Percentiles rank a stretch among this genome's conserved stretches.
These are phyloP conservation scores for Leptinotarsa peninsularis DNA, from an alignment of 2,888 invertebrate species.

Conservation along the genomic window DNA sequence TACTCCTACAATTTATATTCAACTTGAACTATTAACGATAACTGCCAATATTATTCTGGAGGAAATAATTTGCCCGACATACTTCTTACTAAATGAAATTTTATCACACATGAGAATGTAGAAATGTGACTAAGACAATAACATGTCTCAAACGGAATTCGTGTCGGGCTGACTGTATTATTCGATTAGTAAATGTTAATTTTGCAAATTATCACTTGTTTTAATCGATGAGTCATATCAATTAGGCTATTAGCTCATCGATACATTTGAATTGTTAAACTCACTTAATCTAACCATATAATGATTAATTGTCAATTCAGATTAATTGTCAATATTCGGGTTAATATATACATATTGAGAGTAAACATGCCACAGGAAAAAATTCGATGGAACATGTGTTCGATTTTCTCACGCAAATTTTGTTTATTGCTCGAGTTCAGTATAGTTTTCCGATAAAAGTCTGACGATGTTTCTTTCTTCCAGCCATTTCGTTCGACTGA, in stretches of 20 bases:
- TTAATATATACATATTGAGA: conserved; percentile 37
- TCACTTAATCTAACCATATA: conserved; percentile 52
- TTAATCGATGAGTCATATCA: conserved; percentile 58
- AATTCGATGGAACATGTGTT: conserved; percentile 32
- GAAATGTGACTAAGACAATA: conserved; percentile 20
- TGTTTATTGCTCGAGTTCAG: conserved; percentile 38
- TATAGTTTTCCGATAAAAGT: conserved; percentile 47
- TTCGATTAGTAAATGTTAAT: conserved; percentile 49
- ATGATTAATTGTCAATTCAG: conserved; percentile 51
- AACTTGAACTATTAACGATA: neutral
- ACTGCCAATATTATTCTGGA: neutral
- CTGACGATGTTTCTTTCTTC: conserved; percentile 26
- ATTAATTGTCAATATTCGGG: conserved; percentile 44
- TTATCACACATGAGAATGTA: neutral
- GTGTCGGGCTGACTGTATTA: conserved; percentile 43
- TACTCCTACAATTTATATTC: neutral
- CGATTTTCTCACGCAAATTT: conserved; percentile 46
- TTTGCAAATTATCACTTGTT: conserved; percentile 53
- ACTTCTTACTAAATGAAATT: neutral
- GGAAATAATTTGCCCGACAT: neutral
- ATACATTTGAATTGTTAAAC: conserved; percentile 61
- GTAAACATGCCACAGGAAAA: conserved; percentile 35
- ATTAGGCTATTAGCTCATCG: conserved; percentile 63
- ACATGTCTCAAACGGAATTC: conserved; percentile 31
- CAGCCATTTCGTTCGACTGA: neutral